A percentile compares a stretch with the other conserved stretches of the same genome.
These are phyloP conservation scores for Acrocyrtus sp. DNA, from an alignment of 2,888 invertebrate genomes.

Conservation along the genomic window DNA sequence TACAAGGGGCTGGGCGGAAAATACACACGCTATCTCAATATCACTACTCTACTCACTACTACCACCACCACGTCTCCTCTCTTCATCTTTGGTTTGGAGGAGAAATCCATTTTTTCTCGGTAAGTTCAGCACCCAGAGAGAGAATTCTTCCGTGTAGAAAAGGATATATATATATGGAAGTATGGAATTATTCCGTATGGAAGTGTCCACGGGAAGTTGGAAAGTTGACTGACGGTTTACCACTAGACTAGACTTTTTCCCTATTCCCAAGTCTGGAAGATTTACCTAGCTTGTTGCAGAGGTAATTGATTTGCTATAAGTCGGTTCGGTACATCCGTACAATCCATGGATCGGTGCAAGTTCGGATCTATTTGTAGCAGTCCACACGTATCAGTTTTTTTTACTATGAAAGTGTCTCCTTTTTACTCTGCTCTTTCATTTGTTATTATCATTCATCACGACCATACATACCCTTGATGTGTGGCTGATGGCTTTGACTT, in stretches of 20 bases:
- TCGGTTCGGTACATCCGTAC: no score
- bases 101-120: no score
- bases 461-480: no score
- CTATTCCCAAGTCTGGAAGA: slow-evolving; percentile 18
- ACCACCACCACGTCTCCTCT: no score
- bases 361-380: slow-evolving; percentile 1
- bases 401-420: background rate
- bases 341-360: no score
- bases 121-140: no score
- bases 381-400: slow-evolving; percentile 9
- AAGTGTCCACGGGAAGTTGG: slow-evolving; percentile 26
- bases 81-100: no score
- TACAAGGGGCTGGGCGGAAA: slow-evolving; percentile 31
- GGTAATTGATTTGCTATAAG: slow-evolving; percentile 32
- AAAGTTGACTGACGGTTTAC: slow-evolving; percentile 28
- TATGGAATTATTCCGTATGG: slow-evolving; percentile 27
- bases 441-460: background rate
- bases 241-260: slow-evolving; percentile 23
- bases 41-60: slow-evolving; percentile 9
- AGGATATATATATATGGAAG: no score
- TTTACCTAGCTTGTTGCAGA: slow-evolving; percentile 34
- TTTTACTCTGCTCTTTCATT: background rate
- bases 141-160: no score
- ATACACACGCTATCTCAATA: slow-evolving; percentile 16
- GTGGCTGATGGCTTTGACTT: no score